A percentile compares a stretch with the other conserved stretches of the same genome.
phyloP scores from a whole-genome alignment of 2,797 vertebrate species.

The Neosilurus mollespiculum region DNA sequence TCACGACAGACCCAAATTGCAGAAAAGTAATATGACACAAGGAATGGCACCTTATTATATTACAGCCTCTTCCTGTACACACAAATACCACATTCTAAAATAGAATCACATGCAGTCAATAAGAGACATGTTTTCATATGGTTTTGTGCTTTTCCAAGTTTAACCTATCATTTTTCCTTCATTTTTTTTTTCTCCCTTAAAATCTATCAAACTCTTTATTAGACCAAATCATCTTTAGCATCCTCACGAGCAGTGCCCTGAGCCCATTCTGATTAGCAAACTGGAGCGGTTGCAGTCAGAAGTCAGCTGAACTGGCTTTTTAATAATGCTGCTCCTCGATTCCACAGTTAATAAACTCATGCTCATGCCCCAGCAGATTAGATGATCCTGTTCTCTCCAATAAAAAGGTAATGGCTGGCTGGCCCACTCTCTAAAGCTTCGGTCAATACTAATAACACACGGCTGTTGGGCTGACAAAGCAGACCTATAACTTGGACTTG shows the following conservation, averaged over 20 bases:
- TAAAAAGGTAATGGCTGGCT: conserved; percentile 44
- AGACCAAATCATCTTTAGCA: conserved; percentile 15
- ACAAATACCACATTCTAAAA: not conserved
- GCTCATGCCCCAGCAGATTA: conserved; percentile 43
- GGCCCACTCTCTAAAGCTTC: conserved; percentile 36
- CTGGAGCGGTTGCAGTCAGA: conserved; percentile 37
- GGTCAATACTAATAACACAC: conserved; percentile 50
- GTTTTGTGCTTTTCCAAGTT: conserved; percentile 8
- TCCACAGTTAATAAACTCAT: conserved; percentile 55
- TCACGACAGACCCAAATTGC: not conserved
- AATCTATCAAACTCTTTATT: conserved; percentile 37
- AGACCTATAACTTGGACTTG: conserved; percentile 31
- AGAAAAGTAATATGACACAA: not conserved
- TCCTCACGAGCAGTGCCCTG: conserved; percentile 18
- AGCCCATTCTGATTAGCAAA: conserved; percentile 48
- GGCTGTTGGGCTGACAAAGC: conserved; percentile 37
- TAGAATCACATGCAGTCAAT: not conserved
- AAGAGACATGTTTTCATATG: not conserved
- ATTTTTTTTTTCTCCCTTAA: conserved; percentile 1
- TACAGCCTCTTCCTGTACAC: not conserved
- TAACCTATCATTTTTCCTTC: conserved; percentile 31
- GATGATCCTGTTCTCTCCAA: conserved; percentile 40
- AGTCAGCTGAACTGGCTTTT: conserved; percentile 39
- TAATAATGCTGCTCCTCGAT: conserved; percentile 50
- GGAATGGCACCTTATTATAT: conserved; percentile 17